Conservation (phyloP, 1,140 invertebrate genomes). For the Scaptomyza hsui region DNA sequence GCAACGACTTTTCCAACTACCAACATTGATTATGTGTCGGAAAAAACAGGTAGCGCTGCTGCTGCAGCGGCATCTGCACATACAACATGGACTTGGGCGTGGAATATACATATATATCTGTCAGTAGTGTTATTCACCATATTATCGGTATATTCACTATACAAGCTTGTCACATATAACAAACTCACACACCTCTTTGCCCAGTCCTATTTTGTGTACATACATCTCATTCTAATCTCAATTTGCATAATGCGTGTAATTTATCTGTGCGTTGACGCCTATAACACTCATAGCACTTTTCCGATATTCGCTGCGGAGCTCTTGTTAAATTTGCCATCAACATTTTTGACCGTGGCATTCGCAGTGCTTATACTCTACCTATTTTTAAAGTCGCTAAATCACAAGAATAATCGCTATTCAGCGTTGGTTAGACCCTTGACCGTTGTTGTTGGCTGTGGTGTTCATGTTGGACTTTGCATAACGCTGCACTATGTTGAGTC, state of each 20-base stretch:
- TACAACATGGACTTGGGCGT: slow-evolving; percentile 90
- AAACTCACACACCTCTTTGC: slow-evolving; percentile 91
- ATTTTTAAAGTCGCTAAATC: slow-evolving; percentile 89
- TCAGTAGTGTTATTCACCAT: slow-evolving; percentile 92
- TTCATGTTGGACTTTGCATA: slow-evolving; percentile 91
- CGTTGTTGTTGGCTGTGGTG: slow-evolving; percentile 88
- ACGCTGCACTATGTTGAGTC: slow-evolving; percentile 91
- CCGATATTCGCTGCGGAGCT: slow-evolving; percentile 91
- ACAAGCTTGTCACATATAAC: slow-evolving; percentile 92
- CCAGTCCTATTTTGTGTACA: slow-evolving; percentile 92
- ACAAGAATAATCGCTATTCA: slow-evolving; percentile 87
- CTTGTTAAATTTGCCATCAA: slow-evolving; percentile 92
- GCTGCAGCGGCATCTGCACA: slow-evolving; percentile 78
- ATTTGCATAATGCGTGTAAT: slow-evolving; percentile 92
- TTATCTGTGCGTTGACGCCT: slow-evolving; percentile 95
- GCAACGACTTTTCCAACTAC: slow-evolving; percentile 27
- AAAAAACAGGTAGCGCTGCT: slow-evolving; percentile 46
- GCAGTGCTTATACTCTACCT: slow-evolving; percentile 93
- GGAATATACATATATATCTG: slow-evolving; percentile 95
- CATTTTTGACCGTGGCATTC: slow-evolving; percentile 93
- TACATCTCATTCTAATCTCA: slow-evolving; percentile 91
- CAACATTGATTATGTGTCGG: neutral
- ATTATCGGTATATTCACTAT: slow-evolving; percentile 91
- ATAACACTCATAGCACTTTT: slow-evolving; percentile 91
- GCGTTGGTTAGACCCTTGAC: slow-evolving; percentile 90